A percentile compares a stretch with the other conserved stretches of the same genome.
Conservation (phyloP, 2,113 vertebrate species). For the Blennius ocellaris region DNA sequence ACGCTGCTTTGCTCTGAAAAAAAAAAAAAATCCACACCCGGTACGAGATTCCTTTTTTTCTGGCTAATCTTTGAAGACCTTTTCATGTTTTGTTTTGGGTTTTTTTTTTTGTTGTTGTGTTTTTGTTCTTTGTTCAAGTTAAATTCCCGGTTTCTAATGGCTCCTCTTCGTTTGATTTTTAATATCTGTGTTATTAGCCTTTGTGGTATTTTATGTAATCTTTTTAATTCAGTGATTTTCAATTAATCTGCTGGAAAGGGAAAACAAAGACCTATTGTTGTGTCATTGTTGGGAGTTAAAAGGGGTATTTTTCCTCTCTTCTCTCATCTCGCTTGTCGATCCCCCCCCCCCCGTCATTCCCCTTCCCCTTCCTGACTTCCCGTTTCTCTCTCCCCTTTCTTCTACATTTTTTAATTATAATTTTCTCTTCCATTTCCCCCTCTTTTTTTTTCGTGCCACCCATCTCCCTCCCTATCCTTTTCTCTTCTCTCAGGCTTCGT, state of each 20-base stretch:
- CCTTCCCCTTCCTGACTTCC: constrained; percentile 31
- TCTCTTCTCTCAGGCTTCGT: constrained; percentile 89
- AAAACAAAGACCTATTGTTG: constrained; percentile 78
- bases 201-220: constrained; percentile 73
- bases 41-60: constrained; percentile 23
- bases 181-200: constrained; percentile 74
- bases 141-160: constrained; percentile 56
- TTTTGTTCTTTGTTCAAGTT: constrained; percentile 49
- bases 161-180: constrained; percentile 52
- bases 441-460: not conserved
- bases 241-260: constrained; percentile 76
- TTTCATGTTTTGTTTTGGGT: constrained; percentile 36
- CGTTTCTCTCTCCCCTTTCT: constrained; percentile 41
- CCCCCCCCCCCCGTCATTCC: constrained; percentile 7
- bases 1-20: constrained; percentile 28
- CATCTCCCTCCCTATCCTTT: constrained; percentile 40
- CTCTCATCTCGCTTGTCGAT: constrained; percentile 44
- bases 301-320: constrained; percentile 52
- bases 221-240: constrained; percentile 76
- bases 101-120: not conserved
- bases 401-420: constrained; percentile 31
- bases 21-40: constrained; percentile 35
- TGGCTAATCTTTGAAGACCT: constrained; percentile 60
- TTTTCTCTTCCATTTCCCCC: constrained; percentile 30
- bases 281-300: constrained; percentile 73